Conservation (phyloP, 2,888 invertebrate genomes). For the Habroteleia sp. region DNA sequence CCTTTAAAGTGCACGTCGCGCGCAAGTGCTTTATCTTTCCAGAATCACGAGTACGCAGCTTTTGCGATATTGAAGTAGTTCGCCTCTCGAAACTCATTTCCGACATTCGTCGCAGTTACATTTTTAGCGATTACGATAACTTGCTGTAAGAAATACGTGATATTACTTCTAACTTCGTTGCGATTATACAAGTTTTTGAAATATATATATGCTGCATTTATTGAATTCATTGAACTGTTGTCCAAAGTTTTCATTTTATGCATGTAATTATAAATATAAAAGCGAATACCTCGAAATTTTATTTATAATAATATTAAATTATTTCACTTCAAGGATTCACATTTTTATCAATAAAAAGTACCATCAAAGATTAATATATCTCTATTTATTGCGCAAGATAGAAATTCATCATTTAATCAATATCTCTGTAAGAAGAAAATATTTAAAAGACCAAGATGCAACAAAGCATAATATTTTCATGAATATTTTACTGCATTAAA, state of each 20-base stretch:
- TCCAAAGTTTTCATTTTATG: slow-evolving; percentile 5
- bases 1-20: slow-evolving; percentile 63
- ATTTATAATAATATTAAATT: neutral
- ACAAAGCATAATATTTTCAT: slow-evolving; percentile 18
- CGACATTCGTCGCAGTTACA: slow-evolving; percentile 58
- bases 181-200: slow-evolving; percentile 36
- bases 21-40: slow-evolving; percentile 61
- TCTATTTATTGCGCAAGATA: too few species aligned
- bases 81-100: slow-evolving; percentile 62
- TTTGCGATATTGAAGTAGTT: slow-evolving; percentile 60
- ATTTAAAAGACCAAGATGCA: slow-evolving; percentile 9
- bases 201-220: slow-evolving; percentile 31
- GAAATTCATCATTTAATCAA: neutral
- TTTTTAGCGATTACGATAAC: slow-evolving; percentile 60
- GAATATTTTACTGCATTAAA: slow-evolving; percentile 24
- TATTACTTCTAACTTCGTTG: slow-evolving; percentile 34
- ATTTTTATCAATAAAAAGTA: too few species aligned
- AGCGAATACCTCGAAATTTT: neutral
- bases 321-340: too few species aligned
- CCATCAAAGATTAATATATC: too few species aligned
- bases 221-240: slow-evolving; percentile 15
- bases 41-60: slow-evolving; percentile 61
- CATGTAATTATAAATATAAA: neutral
- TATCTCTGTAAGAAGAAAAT: slow-evolving; percentile 1
- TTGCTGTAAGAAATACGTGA: slow-evolving; percentile 56